Percentiles rank a stretch among this genome's conserved stretches.
These are phyloP conservation scores for Eutrigla gurnardus DNA, from an alignment of 2,797 vertebrate species.

Conservation along the genomic window DNA sequence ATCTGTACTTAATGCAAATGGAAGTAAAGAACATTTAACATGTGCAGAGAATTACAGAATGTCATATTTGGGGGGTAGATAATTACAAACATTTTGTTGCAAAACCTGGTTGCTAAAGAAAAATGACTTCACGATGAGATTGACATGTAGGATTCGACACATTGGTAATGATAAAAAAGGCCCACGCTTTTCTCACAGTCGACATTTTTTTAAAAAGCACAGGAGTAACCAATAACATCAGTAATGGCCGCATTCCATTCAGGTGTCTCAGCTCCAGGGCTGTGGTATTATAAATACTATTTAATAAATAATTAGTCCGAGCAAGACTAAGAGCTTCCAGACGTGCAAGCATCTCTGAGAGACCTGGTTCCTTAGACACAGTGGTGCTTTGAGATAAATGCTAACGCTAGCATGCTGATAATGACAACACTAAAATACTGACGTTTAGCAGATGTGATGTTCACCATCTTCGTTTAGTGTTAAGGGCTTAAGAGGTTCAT, in stretches of 20 bases:
- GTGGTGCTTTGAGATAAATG: background rate
- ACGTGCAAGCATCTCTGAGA: background rate
- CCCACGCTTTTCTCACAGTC: constrained; percentile 10
- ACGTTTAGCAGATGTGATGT: background rate
- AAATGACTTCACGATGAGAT: background rate
- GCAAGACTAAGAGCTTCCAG: background rate
- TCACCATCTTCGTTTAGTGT: background rate
- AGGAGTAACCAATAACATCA: constrained; percentile 36
- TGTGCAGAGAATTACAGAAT: constrained; percentile 6
- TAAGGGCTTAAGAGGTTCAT: background rate
- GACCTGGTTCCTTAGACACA: background rate
- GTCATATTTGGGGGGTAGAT: background rate
- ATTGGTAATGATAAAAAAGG: background rate
- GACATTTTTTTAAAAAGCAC: constrained; percentile 26
- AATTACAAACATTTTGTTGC: constrained; percentile 19
- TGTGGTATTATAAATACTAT: constrained; percentile 5
- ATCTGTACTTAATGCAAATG: background rate
- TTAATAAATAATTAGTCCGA: background rate
- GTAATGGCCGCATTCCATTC: constrained; percentile 26
- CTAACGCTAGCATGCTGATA: background rate
- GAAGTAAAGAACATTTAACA: background rate
- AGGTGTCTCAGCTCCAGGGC: constrained; percentile 37
- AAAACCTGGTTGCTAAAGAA: constrained; percentile 10
- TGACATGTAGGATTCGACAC: background rate
- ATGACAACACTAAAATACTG: background rate